Conservation (phyloP, 2,888 invertebrate species). For the Andrena minutula region DNA sequence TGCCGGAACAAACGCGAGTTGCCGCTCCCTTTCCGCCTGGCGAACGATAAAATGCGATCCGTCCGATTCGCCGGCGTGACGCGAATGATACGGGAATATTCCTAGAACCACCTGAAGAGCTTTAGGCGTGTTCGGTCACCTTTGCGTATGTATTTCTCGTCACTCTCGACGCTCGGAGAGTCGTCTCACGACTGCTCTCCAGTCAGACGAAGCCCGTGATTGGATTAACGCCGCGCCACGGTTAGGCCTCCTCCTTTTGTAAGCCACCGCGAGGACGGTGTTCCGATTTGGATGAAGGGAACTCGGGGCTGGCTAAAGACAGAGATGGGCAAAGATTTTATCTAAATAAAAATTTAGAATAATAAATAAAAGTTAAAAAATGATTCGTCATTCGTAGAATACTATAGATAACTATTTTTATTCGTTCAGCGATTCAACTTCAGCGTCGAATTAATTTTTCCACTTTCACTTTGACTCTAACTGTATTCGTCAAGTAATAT, state of each 20-base stretch:
- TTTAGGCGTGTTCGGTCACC: neutral
- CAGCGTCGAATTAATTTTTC: no score
- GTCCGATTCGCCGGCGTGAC: conserved; percentile 3
- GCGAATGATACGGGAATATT: neutral
- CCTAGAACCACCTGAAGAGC: neutral
- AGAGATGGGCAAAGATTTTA: no score
- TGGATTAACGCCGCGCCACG: neutral
- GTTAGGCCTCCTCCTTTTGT: neutral
- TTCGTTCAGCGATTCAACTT: no score
- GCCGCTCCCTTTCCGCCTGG: conserved; percentile 55
- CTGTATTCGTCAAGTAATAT: no score
- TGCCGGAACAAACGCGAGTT: conserved; percentile 34
- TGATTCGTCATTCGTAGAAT: no score
- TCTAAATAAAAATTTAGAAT: no score
- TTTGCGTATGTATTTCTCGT: neutral
- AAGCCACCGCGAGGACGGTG: neutral
- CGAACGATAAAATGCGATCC: conserved; percentile 10
- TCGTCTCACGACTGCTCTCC: no score
- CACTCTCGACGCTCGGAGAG: no score
- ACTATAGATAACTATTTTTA: no score
- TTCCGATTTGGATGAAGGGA: neutral
- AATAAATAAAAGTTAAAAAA: no score
- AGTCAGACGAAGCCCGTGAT: neutral
- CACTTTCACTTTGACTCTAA: no score
- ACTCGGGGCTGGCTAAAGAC: no score